A percentile compares a stretch with the other conserved stretches of the same genome.
Evolutionary conservation across 2,113 vertebrate species (phyloP).

Genomic region (Macrotus californicus): DNA sequence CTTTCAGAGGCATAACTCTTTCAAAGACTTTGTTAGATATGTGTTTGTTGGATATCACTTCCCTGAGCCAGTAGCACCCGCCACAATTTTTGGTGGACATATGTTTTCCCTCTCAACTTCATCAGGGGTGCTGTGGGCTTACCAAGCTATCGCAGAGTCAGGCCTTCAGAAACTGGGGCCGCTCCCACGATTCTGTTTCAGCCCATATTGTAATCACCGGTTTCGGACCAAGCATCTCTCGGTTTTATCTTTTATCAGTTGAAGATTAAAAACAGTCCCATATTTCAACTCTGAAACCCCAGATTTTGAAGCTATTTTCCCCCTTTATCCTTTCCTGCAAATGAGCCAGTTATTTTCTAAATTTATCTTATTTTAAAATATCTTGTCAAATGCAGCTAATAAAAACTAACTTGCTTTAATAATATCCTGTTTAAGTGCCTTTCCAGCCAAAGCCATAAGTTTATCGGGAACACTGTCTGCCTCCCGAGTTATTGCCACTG

Average conservation of each 20-base stretch:
- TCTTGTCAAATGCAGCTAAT: neutral
- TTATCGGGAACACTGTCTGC: neutral
- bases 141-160: neutral
- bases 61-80: neutral
- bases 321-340: neutral
- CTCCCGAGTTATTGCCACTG: neutral
- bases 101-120: neutral
- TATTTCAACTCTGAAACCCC: neutral
- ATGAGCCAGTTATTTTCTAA: neutral
- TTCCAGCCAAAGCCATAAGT: neutral
- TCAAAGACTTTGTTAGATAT: neutral
- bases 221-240: neutral
- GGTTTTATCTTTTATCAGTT: neutral
- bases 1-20: neutral
- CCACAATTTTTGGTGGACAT: neutral
- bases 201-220: neutral
- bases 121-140: neutral
- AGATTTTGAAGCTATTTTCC: neutral
- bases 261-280: conserved; percentile 6
- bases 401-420: neutral
- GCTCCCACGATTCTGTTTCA: neutral
- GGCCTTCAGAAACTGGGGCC: neutral
- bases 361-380: neutral
- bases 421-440: neutral
- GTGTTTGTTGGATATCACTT: neutral